These are phyloP conservation scores for Notarius quadriscutis DNA, from an alignment of 2,113 vertebrate genomes.

Conservation along the genomic window DNA sequence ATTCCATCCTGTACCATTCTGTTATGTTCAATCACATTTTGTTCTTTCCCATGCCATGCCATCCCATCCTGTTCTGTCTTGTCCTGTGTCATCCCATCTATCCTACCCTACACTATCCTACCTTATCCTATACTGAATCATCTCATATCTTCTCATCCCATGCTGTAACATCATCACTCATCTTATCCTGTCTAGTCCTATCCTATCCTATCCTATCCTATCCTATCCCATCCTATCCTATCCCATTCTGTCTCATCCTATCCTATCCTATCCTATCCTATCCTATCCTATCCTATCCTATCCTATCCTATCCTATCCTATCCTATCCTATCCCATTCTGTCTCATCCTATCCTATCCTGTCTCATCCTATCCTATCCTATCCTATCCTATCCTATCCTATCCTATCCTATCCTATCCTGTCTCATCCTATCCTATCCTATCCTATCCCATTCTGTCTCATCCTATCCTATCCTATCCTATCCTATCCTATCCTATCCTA, in stretches of 20 bases:
- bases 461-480: neutral
- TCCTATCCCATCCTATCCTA: neutral
- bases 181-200: too few relatives aligned
- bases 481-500: neutral
- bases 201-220: neutral
- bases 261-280: neutral
- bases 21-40: neutral
- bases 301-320: too few relatives aligned
- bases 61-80: too few relatives aligned
- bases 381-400: neutral
- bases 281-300: accelerated
- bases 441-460: too few relatives aligned
- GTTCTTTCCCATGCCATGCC: neutral
- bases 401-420: neutral
- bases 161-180: too few relatives aligned
- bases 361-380: neutral
- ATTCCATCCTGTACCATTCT: too few relatives aligned
- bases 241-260: neutral
- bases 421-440: neutral
- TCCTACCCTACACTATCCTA: neutral
- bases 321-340: too few relatives aligned
- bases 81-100: accelerated
- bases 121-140: neutral
- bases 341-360: accelerated
- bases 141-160: neutral